phyloP scores from a whole-genome alignment of 2,888 invertebrate species.

The Hirtodrosophila histrioides region DNA sequence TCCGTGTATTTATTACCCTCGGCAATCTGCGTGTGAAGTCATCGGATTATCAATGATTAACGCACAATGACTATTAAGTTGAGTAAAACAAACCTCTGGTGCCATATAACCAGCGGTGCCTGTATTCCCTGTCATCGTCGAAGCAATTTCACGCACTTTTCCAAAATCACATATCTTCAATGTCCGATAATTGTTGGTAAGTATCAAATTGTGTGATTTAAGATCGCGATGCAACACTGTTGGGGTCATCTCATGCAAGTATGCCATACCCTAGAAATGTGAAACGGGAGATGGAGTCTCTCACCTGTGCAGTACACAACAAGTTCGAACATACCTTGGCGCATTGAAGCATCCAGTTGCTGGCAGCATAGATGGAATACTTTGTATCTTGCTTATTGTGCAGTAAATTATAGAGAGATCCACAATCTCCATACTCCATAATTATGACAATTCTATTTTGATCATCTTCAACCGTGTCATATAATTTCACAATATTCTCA shows the following conservation, averaged over 20 bases:
- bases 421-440: neutral
- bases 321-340: neutral
- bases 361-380: neutral
- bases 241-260: conserved; percentile 30
- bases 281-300: neutral
- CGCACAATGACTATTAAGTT: neutral
- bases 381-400: accelerated
- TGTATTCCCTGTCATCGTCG: neutral
- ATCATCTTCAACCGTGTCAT: neutral
- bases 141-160: neutral
- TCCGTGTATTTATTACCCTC: neutral
- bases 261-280: conserved; percentile 28
- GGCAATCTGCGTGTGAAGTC: conserved; percentile 6
- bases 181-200: neutral
- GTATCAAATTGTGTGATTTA: conserved; percentile 36
- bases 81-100: conserved; percentile 37
- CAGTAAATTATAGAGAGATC: neutral
- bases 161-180: conserved; percentile 61
- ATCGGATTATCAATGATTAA: neutral
- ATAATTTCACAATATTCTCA: conserved; percentile 1
- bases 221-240: conserved; percentile 49
- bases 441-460: neutral
- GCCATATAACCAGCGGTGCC: conserved; percentile 46
- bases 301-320: too few species aligned
- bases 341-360: conserved; percentile 1